Evolutionary conservation across 2,113 vertebrate species (phyloP).

Genomic region (Hydrochoerus hydrochaeris): DNA sequence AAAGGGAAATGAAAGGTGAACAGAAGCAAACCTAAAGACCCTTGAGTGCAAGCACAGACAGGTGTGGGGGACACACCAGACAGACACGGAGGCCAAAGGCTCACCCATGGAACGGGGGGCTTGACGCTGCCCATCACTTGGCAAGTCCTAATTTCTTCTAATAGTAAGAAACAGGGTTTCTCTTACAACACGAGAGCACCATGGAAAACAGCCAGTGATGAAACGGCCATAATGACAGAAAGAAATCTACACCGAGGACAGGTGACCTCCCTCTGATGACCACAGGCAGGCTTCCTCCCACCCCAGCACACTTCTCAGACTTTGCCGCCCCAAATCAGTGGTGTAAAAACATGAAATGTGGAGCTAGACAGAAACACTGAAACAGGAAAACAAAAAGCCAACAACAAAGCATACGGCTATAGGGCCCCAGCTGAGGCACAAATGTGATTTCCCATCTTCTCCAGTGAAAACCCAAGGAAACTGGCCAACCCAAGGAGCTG

Average conservation of each 20-base stretch:
- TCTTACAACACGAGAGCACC: neutral
- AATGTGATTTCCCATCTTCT: neutral
- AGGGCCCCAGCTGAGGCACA: neutral
- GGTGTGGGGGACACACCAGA: neutral
- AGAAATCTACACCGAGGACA: neutral
- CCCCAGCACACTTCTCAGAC: neutral
- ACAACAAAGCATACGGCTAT: accelerated
- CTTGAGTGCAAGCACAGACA: neutral
- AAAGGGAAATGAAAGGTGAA: neutral
- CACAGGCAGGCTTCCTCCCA: neutral
- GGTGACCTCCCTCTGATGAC: neutral
- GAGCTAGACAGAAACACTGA: neutral
- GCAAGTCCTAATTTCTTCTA: neutral
- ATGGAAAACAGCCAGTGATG: neutral
- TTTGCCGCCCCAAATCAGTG: neutral
- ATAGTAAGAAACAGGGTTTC: neutral
- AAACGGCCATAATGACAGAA: neutral
- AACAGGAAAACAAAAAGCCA: neutral
- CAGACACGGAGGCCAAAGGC: neutral
- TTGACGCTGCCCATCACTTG: neutral
- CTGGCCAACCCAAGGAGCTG: neutral
- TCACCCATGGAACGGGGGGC: neutral
- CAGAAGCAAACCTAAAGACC: neutral
- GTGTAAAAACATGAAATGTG: neutral
- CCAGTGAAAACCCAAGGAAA: neutral